phyloP scores from a whole-genome alignment of 2,888 invertebrate species.

The Rhagonycha lutea region DNA sequence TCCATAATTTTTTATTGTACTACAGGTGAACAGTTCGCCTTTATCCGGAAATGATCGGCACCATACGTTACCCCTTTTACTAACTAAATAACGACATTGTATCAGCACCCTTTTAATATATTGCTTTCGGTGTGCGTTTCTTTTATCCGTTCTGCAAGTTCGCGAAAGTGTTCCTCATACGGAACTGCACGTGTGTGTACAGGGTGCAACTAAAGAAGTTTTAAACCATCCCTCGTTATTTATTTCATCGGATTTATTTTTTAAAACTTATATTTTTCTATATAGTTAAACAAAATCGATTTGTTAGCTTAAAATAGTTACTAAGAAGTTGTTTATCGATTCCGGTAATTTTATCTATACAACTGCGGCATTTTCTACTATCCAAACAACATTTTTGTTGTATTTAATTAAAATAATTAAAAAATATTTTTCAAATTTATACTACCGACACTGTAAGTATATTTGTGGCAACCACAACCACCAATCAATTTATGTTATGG shows the following conservation, averaged over 20 bases:
- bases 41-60: slow-evolving; percentile 36
- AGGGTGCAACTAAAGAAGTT: slow-evolving; percentile 19
- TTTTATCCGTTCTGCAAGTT: slow-evolving; percentile 39
- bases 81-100: slow-evolving; percentile 46
- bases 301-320: slow-evolving; percentile 23
- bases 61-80: slow-evolving; percentile 42
- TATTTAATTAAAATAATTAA: background rate
- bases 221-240: slow-evolving; percentile 20
- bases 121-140: slow-evolving; percentile 41
- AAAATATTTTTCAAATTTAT: background rate
- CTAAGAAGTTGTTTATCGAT: slow-evolving; percentile 27
- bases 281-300: slow-evolving; percentile 15
- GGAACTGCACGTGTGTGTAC: slow-evolving; percentile 12
- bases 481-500: background rate
- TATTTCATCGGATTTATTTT: slow-evolving; percentile 6
- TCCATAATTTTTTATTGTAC: background rate
- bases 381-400: background rate
- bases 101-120: slow-evolving; percentile 44
- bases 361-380: slow-evolving; percentile 18
- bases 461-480: background rate
- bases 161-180: slow-evolving; percentile 35
- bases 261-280: background rate
- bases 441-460: background rate
- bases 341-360: slow-evolving; percentile 24
- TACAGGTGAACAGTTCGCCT: slow-evolving; percentile 35